Conservation (phyloP, 2,797 vertebrate genomes). For the Chrosomus eos region DNA sequence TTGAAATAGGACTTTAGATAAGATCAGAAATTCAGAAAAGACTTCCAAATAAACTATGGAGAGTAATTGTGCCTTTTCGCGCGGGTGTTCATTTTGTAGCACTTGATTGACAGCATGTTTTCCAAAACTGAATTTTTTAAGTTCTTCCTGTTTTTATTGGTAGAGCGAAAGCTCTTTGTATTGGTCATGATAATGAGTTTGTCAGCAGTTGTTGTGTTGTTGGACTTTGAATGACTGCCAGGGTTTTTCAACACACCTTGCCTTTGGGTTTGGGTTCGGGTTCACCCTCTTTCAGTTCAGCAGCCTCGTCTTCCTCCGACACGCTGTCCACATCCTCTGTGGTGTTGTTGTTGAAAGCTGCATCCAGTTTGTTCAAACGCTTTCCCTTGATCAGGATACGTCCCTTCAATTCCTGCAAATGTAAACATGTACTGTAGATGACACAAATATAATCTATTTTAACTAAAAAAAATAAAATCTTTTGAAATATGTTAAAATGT, state of each 20-base stretch:
- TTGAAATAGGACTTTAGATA: neutral
- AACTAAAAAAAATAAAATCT: too few relatives aligned
- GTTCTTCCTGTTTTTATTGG: neutral
- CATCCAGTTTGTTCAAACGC: slow-evolving; percentile 85
- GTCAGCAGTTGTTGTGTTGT: neutral
- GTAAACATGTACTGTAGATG: slow-evolving; percentile 14
- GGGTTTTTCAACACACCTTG: neutral
- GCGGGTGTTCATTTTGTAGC: neutral
- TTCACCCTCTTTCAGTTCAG: slow-evolving; percentile 84
- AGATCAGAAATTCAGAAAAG: neutral
- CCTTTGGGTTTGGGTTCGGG: slow-evolving; percentile 78
- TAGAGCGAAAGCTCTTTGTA: neutral
- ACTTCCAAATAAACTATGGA: too few relatives aligned
- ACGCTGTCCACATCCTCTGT: slow-evolving; percentile 74
- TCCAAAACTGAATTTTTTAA: neutral
- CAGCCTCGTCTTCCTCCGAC: slow-evolving; percentile 96
- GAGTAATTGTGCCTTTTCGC: neutral
- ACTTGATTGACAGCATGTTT: neutral
- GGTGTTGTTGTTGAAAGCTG: slow-evolving; percentile 66
- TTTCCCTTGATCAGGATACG: slow-evolving; percentile 94
- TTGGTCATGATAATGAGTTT: neutral
- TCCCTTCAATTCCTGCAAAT: slow-evolving; percentile 86
- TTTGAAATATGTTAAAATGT: neutral
- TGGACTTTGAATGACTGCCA: neutral
- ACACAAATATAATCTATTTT: slow-evolving; percentile 24